phyloP scores from a whole-genome alignment of 2,888 invertebrate genomes.

The Melanostoma mellinum region DNA sequence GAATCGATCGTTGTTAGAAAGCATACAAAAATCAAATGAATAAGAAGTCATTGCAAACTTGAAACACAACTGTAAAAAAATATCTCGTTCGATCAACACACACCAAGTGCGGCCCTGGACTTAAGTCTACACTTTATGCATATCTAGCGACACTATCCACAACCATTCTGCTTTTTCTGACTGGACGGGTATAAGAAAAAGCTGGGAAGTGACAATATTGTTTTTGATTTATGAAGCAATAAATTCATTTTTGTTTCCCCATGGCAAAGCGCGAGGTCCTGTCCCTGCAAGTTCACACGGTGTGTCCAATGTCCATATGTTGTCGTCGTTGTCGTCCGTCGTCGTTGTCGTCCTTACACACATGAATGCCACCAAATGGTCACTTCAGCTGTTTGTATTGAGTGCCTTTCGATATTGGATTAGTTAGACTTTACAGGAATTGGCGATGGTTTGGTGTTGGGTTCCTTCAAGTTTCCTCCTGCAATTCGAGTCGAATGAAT shows the following conservation, averaged over 20 bases:
- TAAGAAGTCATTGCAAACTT: too few relatives aligned
- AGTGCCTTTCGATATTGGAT: conserved; percentile 71
- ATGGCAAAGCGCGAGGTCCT: conserved; percentile 31
- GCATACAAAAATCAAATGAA: too few relatives aligned
- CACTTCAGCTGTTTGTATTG: conserved; percentile 55
- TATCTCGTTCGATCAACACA: too few relatives aligned
- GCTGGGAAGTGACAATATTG: conserved; percentile 79
- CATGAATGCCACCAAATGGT: conserved; percentile 66
- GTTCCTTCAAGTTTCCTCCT: conserved; percentile 42
- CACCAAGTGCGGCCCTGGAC: too few relatives aligned
- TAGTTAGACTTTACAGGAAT: conserved; percentile 53
- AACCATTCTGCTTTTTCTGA: conserved; percentile 1
- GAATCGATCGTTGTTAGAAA: too few relatives aligned
- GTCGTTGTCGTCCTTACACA: conserved; percentile 25
- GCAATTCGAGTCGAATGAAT: conserved; percentile 66
- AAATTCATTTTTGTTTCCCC: conserved; percentile 78
- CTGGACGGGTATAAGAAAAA: conserved; percentile 14
- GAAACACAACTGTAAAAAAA: too few relatives aligned
- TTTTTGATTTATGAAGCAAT: conserved; percentile 79
- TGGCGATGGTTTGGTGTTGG: conserved; percentile 52
- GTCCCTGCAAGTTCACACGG: conserved; percentile 55
- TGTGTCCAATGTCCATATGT: conserved; percentile 27
- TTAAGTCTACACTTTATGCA: neutral
- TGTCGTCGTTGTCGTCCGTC: neutral
- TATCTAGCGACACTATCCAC: conserved; percentile 28